Evolutionary conservation across 2,888 invertebrate genomes (phyloP).

Genomic region (Eurytoma adleriae): DNA sequence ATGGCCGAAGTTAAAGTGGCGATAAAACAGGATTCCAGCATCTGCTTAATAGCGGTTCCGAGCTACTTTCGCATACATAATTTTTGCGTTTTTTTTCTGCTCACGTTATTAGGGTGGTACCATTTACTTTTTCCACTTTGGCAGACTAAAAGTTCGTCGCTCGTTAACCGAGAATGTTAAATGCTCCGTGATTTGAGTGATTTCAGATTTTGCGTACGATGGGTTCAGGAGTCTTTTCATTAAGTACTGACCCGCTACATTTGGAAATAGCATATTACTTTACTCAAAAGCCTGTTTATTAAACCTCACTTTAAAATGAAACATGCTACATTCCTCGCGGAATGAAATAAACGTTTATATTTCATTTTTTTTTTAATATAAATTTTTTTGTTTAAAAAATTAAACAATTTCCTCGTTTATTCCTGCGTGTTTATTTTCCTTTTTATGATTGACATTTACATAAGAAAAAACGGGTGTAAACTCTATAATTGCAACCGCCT

Average conservation of each 20-base stretch:
- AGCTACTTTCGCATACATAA: conserved; percentile 46
- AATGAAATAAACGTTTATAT: background rate
- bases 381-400: background rate
- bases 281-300: too few species aligned
- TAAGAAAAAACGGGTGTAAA: conserved; percentile 1
- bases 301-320: background rate
- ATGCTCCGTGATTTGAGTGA: conserved; percentile 38
- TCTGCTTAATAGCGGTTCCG: conserved; percentile 43
- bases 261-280: background rate
- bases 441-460: background rate
- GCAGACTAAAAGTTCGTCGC: conserved; percentile 28
- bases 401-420: too few species aligned
- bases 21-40: conserved; percentile 48
- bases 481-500: background rate
- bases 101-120: conserved; percentile 33
- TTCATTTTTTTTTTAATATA: background rate
- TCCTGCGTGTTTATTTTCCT: background rate
- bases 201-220: conserved; percentile 9
- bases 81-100: conserved; percentile 35
- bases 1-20: conserved; percentile 35
- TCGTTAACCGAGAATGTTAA: conserved; percentile 49
- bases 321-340: background rate
- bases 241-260: background rate
- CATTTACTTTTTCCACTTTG: conserved; percentile 31
- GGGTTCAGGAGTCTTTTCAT: background rate